Base-by-base conservation (phyloP, 2,888 invertebrate species). In the Lasius platythorax region DNA sequence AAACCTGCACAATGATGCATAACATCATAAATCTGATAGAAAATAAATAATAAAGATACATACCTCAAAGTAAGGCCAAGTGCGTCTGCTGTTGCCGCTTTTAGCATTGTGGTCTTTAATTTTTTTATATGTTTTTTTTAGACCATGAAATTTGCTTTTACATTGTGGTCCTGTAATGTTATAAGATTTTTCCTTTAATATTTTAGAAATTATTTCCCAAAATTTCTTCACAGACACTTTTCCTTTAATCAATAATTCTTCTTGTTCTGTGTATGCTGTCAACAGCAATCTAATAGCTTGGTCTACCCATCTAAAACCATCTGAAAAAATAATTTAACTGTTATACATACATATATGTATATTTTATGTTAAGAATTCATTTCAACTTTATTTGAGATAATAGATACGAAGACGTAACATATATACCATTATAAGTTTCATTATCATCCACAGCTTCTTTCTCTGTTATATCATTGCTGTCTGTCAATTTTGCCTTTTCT, bases 151-250 rank as follows among this genome's bases (percentile, higher is more conserved):
- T 40, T 66, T 23, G 12, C 37, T 37, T 40, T 66, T 66, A 4
- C 66, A 66, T 40, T 66, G 66, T 66, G 4, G 8, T 40, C 66
- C 66, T 18, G n/a, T 37, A 8, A 66, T n/a, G n/a, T 66, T 11
- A 12, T 66, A 66, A 1, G 37, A 40, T 11, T 37, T 23, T 11
- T 43, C 40, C 11, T 40, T 3, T 11, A 66, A 23, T 66, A 1
- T 66, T 23, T 66, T 0, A 11, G 66, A 66, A 9, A 66, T 66
- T 66, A 66, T 66, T n/a, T 66, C n/a, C n/a, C 37, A 66, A 66
- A 40, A 66, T 9, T 18, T 66, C 9, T 40, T 66, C 11, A 40
- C 66, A 3, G 37, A 66, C 8, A 23, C 18, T 37, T 66, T 66
- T 6, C 37, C 18, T 33, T 15, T 64, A 3, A 33, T 33, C 9